These are phyloP conservation scores for Microplitis demolitor DNA, from an alignment of 1,140 invertebrate species.

Conservation along the genomic window DNA sequence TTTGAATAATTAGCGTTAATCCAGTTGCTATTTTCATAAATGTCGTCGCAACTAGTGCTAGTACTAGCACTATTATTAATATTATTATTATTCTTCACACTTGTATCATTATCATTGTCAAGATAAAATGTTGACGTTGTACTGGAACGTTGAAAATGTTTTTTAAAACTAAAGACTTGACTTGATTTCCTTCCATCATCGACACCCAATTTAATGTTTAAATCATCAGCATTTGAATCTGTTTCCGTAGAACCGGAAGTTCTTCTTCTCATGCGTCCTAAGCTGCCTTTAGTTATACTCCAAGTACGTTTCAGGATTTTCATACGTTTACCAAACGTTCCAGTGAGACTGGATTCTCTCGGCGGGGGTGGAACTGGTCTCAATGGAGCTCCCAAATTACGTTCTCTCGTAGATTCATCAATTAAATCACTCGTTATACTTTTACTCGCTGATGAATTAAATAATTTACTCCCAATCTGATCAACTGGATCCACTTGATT, in stretches of 20 bases:
- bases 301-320: slow-evolving; percentile 54
- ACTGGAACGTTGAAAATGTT: slow-evolving; percentile 45
- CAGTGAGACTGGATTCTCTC: slow-evolving; percentile 48
- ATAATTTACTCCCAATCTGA: background rate
- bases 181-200: slow-evolving; percentile 28
- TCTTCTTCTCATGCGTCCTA: slow-evolving; percentile 49
- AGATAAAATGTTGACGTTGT: slow-evolving; percentile 52
- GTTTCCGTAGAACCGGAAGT: slow-evolving; percentile 34
- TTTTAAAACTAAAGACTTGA: slow-evolving; percentile 52
- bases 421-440: background rate
- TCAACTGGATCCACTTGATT: slow-evolving; percentile 37
- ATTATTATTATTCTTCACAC: slow-evolving; percentile 25
- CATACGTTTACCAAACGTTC: slow-evolving; percentile 49
- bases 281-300: slow-evolving; percentile 57
- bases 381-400: slow-evolving; percentile 40
- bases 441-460: background rate
- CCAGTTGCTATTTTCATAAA: slow-evolving; percentile 45
- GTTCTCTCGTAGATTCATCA: background rate
- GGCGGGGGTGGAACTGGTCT: slow-evolving; percentile 52
- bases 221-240: slow-evolving; percentile 26
- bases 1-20: slow-evolving; percentile 22
- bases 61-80: slow-evolving; percentile 27
- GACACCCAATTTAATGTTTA: slow-evolving; percentile 30
- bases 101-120: slow-evolving; percentile 32
- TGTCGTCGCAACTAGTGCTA: slow-evolving; percentile 36